Base-by-base conservation (phyloP, 64 coral and sea anemone species). In the Porites australiensis region DNA sequence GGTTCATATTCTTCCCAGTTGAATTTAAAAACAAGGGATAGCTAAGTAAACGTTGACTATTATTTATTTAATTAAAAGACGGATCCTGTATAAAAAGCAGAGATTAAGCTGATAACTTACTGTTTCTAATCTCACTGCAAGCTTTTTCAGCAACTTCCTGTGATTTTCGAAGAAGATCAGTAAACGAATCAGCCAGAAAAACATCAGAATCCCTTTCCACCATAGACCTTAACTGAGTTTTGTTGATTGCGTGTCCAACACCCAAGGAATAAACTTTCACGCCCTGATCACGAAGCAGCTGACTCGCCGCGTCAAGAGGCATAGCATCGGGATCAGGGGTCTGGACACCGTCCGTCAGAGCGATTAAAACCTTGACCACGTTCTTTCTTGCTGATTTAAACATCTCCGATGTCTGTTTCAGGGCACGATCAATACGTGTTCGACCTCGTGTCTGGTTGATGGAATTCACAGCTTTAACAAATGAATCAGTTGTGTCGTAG, bases 61-160 rank as follows among this genome's bases (percentile, higher is more conserved):
- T 11, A 19, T 50, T n/a, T 37, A 37, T 37, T 37, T 37, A 37
- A 37, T 37, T 37, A 37, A 37, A 37, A 37, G 27, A 37, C 27
- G 27, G 27, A 37, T 37, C 27, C 27, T 37, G 27, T 37, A 37
- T 37, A 37, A 37, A 1, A 37, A 37, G 27, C 27, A 37, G 27
- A n/a, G 15, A 53, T 45, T 46, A 16, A 27, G n/a, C 3, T 10
- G 22, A n/a, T 80, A 64, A 48, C 48, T 80, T 61, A 70, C 54
- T 20, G 13, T 62, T 95, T 72, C 68, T 72, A 70, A 55, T 58
- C 63, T 72, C 54, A 70, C 58, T 76, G 43, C 94, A 95, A 9
- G 94, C 82, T 81, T 79, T 95, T 6, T 74, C 70, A 61, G 94
- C 94, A 54, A 95, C 82, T 48, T 74, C 92, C 58, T 88, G 84